A percentile compares a stretch with the other conserved stretches of the same genome.
Conservation (phyloP, 2,113 vertebrate species). For the Callopanchax toddi region DNA sequence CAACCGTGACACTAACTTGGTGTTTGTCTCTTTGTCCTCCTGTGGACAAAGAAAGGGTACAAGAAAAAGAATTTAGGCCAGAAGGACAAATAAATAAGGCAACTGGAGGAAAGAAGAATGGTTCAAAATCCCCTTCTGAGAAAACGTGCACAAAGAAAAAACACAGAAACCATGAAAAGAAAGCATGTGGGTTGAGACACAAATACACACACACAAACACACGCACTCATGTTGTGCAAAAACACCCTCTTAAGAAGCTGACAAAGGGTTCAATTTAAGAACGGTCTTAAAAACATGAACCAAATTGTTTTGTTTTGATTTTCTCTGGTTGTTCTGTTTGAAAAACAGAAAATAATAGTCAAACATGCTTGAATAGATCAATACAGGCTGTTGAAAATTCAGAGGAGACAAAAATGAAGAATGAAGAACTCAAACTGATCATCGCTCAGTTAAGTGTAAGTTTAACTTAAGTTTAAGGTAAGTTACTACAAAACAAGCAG, state of each 20-base stretch:
- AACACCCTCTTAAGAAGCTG: neutral
- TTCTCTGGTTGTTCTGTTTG: neutral
- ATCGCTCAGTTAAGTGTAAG: constrained; percentile 5
- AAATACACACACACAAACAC: constrained; percentile 42
- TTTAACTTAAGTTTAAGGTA: no score
- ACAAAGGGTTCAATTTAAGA: neutral
- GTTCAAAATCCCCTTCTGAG: constrained; percentile 46
- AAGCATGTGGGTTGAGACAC: constrained; percentile 36
- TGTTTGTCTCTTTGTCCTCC: constrained; percentile 64
- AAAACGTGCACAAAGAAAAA: constrained; percentile 39
- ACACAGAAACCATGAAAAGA: constrained; percentile 19
- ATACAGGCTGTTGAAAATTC: neutral
- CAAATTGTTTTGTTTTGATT: neutral
- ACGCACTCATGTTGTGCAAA: constrained; percentile 11
- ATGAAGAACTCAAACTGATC: constrained; percentile 11
- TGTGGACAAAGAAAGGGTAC: constrained; percentile 48
- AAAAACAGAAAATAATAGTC: constrained; percentile 5
- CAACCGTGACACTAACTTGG: constrained; percentile 75
- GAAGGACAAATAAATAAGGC: constrained; percentile 21
- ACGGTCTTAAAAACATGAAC: neutral
- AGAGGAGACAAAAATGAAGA: neutral
- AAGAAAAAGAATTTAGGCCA: constrained; percentile 44
- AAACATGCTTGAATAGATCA: no score
- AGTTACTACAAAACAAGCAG: no score
- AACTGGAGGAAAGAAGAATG: constrained; percentile 12